Base-by-base conservation (phyloP, 2,113 vertebrate genomes). In the Promerops cafer region DNA sequence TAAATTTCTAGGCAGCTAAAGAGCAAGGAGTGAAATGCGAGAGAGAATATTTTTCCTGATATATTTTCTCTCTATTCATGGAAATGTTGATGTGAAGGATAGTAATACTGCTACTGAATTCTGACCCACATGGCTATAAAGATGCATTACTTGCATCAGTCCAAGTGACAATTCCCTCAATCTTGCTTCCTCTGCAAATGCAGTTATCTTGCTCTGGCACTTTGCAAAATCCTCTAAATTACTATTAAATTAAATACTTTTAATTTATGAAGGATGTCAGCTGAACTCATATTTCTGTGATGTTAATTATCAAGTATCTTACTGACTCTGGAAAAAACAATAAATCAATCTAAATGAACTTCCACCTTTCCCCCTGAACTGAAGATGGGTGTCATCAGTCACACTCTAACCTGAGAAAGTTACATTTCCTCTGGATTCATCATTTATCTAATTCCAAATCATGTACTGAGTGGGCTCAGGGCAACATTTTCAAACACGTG, bases 161-260 rank as follows among this genome's bases (percentile, higher is more conserved):
- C n/a, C 59, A 66, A 14, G 40, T 80, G 77, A 65, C n/a, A 86
- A 65, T 83, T 85, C 93, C 57, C 64, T 85, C 65, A 79, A 64
- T 91, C 87, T 83, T 93, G 33, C 50, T 94, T 94, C 83, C 70
- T 77, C 47, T 74, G 57, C 85, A 93, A 94, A 94, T 80, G 57
- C 63, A 89, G 76, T 81, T 92, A 76, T 87, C 59, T 76, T 83
- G 30, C n/a, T 77, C 57, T 57, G 83, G 56, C 92, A 94, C 90
- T 96, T 95, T 69, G 68, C 76, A 92, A 95, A 97, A 93, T 89
- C 47, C 64, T 93, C 83, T 89, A 93, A 95, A 96, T 97, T 93
- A 57, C 76, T 94, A 69, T 60, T 93, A 95, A 93, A 96, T 95
- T 92, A 95, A 94, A 92, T 72, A 69, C 76, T 89, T 86, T n/a